Evolutionary conservation across 2,797 vertebrate genomes (phyloP).

Genomic region (Poeciliopsis paucimaculata): DNA sequence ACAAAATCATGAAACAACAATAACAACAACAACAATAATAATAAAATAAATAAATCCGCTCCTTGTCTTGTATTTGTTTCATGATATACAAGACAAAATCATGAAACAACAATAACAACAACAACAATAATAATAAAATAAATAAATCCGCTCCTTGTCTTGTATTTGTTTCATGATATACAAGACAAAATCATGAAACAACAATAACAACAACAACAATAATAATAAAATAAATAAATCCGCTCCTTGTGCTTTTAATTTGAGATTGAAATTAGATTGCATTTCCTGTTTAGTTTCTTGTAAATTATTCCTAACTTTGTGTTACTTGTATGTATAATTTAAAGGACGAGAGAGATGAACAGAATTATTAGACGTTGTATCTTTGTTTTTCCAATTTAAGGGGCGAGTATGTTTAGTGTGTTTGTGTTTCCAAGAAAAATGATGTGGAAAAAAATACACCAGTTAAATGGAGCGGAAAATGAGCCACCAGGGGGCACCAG

Average conservation of each 20-base stretch:
- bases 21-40: not conserved
- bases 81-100: too few species aligned
- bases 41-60: not conserved
- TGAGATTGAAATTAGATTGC: not conserved
- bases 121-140: not conserved
- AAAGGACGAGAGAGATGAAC: not conserved
- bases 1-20: not conserved
- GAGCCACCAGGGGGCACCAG: constrained; percentile 15
- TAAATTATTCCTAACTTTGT: not conserved
- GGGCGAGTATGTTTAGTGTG: not conserved
- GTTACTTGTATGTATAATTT: not conserved
- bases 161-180: too few species aligned
- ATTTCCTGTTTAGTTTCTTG: not conserved
- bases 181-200: not conserved
- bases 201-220: not conserved
- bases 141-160: not conserved
- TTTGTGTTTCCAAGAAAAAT: not conserved
- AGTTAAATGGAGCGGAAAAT: not conserved
- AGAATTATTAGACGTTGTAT: not conserved
- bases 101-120: not conserved
- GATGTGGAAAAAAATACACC: not conserved
- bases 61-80: too few species aligned
- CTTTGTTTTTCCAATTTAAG: not conserved
- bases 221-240: not conserved
- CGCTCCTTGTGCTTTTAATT: constrained; percentile 5